phyloP scores from a whole-genome alignment of 2,888 invertebrate species.

The Teinopalpus imperialis region DNA sequence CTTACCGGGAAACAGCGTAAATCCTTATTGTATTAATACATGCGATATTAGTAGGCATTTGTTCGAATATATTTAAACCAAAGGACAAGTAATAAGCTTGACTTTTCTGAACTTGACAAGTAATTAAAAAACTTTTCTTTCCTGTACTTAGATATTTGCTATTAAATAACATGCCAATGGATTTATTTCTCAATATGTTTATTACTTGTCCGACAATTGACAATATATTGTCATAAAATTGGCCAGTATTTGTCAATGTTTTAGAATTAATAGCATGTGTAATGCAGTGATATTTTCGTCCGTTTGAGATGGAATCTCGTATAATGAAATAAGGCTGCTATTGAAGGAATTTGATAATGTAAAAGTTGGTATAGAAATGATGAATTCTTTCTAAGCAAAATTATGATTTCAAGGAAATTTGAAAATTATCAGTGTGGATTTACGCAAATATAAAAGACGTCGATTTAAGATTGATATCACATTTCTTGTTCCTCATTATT shows the following conservation, averaged over 20 bases:
- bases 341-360: constrained; percentile 25
- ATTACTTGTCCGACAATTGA: constrained; percentile 29
- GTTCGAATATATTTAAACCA: not conserved
- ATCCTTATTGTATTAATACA: not conserved
- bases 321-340: constrained; percentile 37
- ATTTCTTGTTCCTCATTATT: constrained; percentile 10
- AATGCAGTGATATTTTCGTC: constrained; percentile 39
- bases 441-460: no score
- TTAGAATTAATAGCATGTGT: constrained; percentile 32
- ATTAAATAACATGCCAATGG: no score
- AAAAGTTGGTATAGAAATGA: constrained; percentile 15
- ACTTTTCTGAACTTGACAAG: no score
- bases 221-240: constrained; percentile 44
- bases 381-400: not conserved
- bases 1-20: constrained; percentile 20
- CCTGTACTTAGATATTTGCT: no score
- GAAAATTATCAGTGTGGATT: not conserved
- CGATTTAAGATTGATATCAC: constrained; percentile 3
- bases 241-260: constrained; percentile 55
- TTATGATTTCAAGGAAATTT: constrained; percentile 1
- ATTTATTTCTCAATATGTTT: constrained; percentile 26
- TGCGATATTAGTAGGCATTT: not conserved
- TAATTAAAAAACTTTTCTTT: no score
- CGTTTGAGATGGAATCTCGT: constrained; percentile 38
- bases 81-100: constrained; percentile 14